phyloP scores from a whole-genome alignment of 2,797 vertebrate species.

The Molossus molossus region DNA sequence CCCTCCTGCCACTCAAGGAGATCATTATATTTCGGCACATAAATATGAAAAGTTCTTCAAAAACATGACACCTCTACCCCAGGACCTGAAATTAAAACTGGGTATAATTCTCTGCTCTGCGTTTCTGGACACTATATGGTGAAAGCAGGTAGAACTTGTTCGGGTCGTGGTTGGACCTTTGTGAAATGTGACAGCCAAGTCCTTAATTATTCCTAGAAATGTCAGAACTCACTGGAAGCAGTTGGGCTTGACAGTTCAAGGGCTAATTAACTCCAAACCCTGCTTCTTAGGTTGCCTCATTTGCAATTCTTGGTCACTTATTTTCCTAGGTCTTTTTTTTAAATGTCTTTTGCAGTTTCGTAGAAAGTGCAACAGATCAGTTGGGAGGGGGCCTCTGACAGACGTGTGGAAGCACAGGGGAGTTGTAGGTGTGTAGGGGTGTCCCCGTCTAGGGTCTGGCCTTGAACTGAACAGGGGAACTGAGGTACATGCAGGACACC shows the following conservation, averaged over 20 bases:
- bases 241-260: slow-evolving; percentile 89
- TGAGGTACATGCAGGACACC: not conserved
- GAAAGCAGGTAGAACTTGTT: slow-evolving; percentile 82
- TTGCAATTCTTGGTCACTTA: slow-evolving; percentile 82
- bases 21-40: slow-evolving; percentile 68
- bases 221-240: slow-evolving; percentile 88
- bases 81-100: slow-evolving; percentile 68
- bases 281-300: slow-evolving; percentile 83
- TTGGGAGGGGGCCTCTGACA: not conserved
- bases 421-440: not conserved
- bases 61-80: slow-evolving; percentile 75
- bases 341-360: slow-evolving; percentile 69
- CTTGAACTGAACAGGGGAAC: not conserved
- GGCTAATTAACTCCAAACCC: slow-evolving; percentile 89
- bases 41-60: slow-evolving; percentile 73
- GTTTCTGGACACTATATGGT: slow-evolving; percentile 67
- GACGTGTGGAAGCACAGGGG: not conserved
- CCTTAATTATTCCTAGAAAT: slow-evolving; percentile 90
- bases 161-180: slow-evolving; percentile 79
- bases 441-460: not conserved
- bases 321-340: slow-evolving; percentile 80
- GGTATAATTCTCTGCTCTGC: slow-evolving; percentile 52
- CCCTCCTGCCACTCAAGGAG: not conserved
- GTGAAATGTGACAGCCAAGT: slow-evolving; percentile 84
- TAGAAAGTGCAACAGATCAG: not conserved